Evolutionary conservation across 2,797 vertebrate species (phyloP), one percentile per base, ranked within the genome.

Genomic region (Paramormyrops hopkinsi): DNA sequence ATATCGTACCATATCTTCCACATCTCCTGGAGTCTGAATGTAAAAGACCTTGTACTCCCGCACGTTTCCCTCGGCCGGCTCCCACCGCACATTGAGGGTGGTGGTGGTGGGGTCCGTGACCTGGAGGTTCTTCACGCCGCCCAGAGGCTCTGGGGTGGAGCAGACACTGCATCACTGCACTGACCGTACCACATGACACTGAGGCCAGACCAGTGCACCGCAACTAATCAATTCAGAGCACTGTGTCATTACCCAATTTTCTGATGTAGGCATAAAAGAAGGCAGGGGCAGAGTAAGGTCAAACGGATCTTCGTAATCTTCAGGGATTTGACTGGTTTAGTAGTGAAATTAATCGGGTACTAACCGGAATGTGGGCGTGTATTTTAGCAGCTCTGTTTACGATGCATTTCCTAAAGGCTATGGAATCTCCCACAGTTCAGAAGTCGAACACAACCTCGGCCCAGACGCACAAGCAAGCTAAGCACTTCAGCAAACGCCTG

Each of bases 11-110:
- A 86, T 86, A 22, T 86, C 51, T 51, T 86, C 85, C 51, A 86
- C 50, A 8, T 86, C 85, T 33, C 85, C 97, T 0, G 96, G 94
- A 2, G 96, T 91, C 0, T 97, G 96, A 0, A 95, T 87, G 88
- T 99, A 99, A 92, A 97, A 95, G 41, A 99, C 94, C 91, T 98
- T 99, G 94, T 99, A 99, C 88, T 95, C 96, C 0, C 96, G 97
- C 54, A 98, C 97, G 65, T 96, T 97, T 46, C 98, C 98, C 85
- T 98, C 97, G 0, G 98, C 98, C 0, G 98, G 97, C 12, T 98
- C 98, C 98, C 98, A 99, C 73, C 97, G 96, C 12, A 96, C 95
- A 0, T 94, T 97, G 92, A 99, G 91, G 0, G 96, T 95, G 94
- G 93, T 97, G 91, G 96, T 95, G 73, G 97, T 97, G 1, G 98